Evolutionary conservation across 92 coral and sea anemone species (phyloP).

Genomic region (Porites cylindrica): DNA sequence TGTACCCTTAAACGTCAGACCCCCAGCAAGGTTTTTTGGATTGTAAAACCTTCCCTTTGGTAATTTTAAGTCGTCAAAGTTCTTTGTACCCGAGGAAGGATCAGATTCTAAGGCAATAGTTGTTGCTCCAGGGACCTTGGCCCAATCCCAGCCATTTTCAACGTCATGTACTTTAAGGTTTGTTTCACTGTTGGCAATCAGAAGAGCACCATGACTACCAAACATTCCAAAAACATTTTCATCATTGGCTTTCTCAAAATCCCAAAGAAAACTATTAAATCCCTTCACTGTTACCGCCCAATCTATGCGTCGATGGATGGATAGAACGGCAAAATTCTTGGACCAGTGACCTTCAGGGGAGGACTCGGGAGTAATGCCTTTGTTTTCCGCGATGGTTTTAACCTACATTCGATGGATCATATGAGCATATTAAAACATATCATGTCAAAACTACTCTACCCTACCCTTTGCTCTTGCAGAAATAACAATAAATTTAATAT

Average conservation of each 20-base stretch:
- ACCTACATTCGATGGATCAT: conserved; percentile 7
- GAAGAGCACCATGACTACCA: conserved; percentile 77
- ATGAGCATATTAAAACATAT: no score
- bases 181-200: conserved; percentile 71
- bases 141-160: conserved; percentile 85
- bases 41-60: conserved; percentile 57
- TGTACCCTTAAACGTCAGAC: conserved; percentile 71
- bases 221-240: conserved; percentile 75
- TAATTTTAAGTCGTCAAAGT: conserved; percentile 29
- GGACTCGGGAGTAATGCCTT: conserved; percentile 43
- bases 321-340: conserved; percentile 80
- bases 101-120: conserved; percentile 43
- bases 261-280: conserved; percentile 77
- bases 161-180: conserved; percentile 68
- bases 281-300: conserved; percentile 88
- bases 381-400: conserved; percentile 12
- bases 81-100: not conserved
- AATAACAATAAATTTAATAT: no score
- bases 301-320: conserved; percentile 75
- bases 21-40: conserved; percentile 66
- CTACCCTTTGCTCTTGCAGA: no score
- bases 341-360: conserved; percentile 89
- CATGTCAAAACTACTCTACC: no score
- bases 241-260: conserved; percentile 42
- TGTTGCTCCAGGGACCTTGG: conserved; percentile 86